A percentile compares a stretch with the other conserved stretches of the same genome.
Evolutionary conservation across 2,113 vertebrate species (phyloP).

Genomic region (Colossoma macropomum): DNA sequence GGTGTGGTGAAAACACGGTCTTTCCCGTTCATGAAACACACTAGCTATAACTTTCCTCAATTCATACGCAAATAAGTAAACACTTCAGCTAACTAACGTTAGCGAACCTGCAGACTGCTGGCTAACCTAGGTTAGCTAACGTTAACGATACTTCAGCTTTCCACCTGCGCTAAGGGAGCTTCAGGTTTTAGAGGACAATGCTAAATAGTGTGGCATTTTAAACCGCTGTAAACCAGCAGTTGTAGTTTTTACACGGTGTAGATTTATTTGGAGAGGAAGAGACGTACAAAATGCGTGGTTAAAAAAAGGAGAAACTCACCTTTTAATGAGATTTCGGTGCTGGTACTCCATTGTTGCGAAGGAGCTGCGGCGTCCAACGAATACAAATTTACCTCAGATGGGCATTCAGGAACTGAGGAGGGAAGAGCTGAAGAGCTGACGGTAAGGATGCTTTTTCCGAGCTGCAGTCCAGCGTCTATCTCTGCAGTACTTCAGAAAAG

Average conservation of each 20-base stretch:
- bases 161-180: no score
- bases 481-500: slow-evolving; percentile 74
- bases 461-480: slow-evolving; percentile 70
- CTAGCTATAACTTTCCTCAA: background rate
- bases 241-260: no score
- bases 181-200: no score
- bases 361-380: slow-evolving; percentile 26
- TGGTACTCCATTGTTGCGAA: slow-evolving; percentile 65
- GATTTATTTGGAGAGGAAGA: no score
- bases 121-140: no score
- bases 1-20: background rate
- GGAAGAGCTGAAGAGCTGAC: slow-evolving; percentile 63
- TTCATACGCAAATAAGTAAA: no score
- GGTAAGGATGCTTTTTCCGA: slow-evolving; percentile 54
- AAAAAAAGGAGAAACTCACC: slow-evolving; percentile 67
- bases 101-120: no score
- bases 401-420: slow-evolving; percentile 62
- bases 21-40: slow-evolving; percentile 4
- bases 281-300: background rate
- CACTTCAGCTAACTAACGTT: no score
- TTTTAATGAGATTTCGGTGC: slow-evolving; percentile 59
- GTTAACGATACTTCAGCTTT: background rate
- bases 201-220: no score
- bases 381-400: slow-evolving; percentile 51
- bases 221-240: no score